phyloP scores from a whole-genome alignment of 2,797 vertebrate species.

The Acipenser ruthenus region DNA sequence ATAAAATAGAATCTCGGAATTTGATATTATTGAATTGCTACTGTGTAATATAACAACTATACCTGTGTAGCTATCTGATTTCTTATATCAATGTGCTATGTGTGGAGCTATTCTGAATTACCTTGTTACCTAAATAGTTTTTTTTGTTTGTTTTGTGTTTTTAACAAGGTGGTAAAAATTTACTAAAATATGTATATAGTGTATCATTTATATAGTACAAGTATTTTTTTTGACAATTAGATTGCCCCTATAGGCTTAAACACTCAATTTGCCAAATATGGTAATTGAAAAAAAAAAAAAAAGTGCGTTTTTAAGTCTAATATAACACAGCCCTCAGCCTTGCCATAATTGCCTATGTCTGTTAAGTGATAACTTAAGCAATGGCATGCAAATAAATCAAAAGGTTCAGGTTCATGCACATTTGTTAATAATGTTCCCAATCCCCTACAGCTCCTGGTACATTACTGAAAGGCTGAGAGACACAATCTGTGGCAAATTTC shows the following conservation, averaged over 20 bases:
- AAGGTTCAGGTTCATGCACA: slow-evolving; percentile 44
- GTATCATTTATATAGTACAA: too few relatives aligned
- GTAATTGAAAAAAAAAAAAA: too few relatives aligned
- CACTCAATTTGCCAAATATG: too few relatives aligned
- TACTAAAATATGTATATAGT: too few relatives aligned
- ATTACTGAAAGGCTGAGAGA: slow-evolving; percentile 38
- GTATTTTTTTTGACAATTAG: too few relatives aligned
- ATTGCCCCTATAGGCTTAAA: too few relatives aligned
- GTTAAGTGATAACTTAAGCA: slow-evolving; percentile 52
- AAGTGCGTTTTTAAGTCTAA: slow-evolving; percentile 35
- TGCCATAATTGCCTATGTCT: slow-evolving; percentile 34
- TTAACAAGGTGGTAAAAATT: too few relatives aligned
- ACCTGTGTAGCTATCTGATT: background rate
- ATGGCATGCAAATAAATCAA: slow-evolving; percentile 55
- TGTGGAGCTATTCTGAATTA: slow-evolving; percentile 1
- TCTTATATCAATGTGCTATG: background rate
- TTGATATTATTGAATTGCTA: too few relatives aligned
- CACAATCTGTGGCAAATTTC: slow-evolving; percentile 35
- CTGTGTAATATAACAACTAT: too few relatives aligned
- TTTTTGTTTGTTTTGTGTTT: too few relatives aligned
- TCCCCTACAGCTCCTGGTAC: slow-evolving; percentile 30
- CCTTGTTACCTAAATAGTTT: background rate
- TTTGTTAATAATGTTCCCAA: slow-evolving; percentile 46
- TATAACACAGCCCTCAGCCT: slow-evolving; percentile 50
- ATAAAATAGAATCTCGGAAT: too few relatives aligned